These are phyloP conservation scores for Manis pentadactyla DNA, from an alignment of 2,797 vertebrate species.

Conservation along the genomic window DNA sequence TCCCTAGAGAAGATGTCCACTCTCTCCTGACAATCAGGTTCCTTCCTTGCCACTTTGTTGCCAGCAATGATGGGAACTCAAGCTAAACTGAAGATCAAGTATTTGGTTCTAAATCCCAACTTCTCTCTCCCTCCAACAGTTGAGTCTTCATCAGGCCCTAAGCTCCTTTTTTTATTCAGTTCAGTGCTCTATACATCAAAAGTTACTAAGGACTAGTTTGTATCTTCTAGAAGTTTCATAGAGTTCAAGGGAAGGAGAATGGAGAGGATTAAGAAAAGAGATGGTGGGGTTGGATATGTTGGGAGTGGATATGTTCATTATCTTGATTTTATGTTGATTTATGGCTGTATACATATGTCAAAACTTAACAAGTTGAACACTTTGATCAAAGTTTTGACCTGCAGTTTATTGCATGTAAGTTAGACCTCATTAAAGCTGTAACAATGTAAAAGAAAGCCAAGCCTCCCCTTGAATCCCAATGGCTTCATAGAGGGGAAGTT, in stretches of 20 bases:
- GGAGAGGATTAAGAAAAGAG: not conserved
- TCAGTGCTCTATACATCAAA: slow-evolving; percentile 3
- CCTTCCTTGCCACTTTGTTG: slow-evolving; percentile 2
- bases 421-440: slow-evolving; percentile 14
- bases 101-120: not conserved
- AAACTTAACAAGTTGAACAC: not conserved
- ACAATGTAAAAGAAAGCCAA: not conserved
- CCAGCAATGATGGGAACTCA: not conserved
- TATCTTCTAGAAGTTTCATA: slow-evolving; percentile 26
- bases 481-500: not conserved
- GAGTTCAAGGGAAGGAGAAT: not conserved
- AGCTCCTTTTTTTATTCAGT: not conserved
- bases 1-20: not conserved
- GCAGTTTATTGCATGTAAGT: not conserved
- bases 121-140: not conserved
- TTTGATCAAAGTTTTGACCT: not conserved
- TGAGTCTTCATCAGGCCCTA: not conserved
- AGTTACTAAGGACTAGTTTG: slow-evolving; percentile 1
- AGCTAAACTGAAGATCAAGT: not conserved
- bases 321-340: not conserved
- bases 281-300: not conserved
- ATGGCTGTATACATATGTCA: not conserved
- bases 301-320: not conserved
- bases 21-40: not conserved
- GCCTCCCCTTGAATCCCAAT: not conserved